Base-by-base conservation (phyloP, 2,888 invertebrate genomes). In the Homarus gammarus region DNA sequence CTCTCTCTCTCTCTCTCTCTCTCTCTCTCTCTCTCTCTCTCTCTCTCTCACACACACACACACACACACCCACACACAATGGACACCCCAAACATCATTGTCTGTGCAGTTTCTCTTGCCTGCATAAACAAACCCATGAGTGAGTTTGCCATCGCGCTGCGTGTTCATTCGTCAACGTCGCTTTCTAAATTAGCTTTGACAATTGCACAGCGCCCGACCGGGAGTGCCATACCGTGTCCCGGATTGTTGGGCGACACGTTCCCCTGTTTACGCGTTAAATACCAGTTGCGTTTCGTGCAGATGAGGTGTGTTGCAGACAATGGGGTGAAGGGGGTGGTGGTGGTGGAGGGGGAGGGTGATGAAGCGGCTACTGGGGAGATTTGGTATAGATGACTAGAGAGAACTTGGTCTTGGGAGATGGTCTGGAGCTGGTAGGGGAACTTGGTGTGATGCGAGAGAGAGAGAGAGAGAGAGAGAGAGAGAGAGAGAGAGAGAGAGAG, bases 251-350 rank as follows among this genome's bases (percentile, higher is more conserved):
- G 49, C 31, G 49, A 70, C 83, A 83, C 83, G 83, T 51, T 83
- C 83, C 51, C 51, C n/a, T 83, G 83, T 83, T 83, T 70, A 83
- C 83, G 49, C 18, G 64, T 36, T 83, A 83, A 83, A 83, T 83
- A 83, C 51, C 8, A 49, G 72, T 72, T 31, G 72, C 22, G 51
- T 83, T 40, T 72, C 64, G 51, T 68, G 82, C 72, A 72, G 38
- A 31, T 33, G 72, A 5, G 77, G 36, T 51, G 72, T 70, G 68
- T 51, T 33, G 36, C 51, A 49, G 83, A 83, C 83, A 51, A 72
- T 72, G 44, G 70, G 33, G 33, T 1, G 64, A 8, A 27, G 64
- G 22, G 18, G 22, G 56, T 2, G 44, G 38, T 49, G 31, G 31
- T 31, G 15, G 49, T 1, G 49, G 27, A 2, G 44, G 61, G 10